These are phyloP conservation scores for Phataginus tricuspis DNA, from an alignment of 2,797 vertebrate species.

Conservation along the genomic window DNA sequence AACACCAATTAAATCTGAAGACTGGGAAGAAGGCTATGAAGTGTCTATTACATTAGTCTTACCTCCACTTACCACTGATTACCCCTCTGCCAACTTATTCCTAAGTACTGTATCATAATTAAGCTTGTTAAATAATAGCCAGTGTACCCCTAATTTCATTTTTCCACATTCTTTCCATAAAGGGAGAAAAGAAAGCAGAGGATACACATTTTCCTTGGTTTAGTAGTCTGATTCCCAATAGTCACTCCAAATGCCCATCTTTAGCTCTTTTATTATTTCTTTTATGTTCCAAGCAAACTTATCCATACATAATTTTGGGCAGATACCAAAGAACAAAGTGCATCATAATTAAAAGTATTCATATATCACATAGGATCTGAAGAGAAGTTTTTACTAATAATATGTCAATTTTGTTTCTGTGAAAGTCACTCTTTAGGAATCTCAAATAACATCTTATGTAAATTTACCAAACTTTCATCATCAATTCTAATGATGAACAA, in stretches of 20 bases:
- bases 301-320: conserved; percentile 43
- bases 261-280: neutral
- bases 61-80: neutral
- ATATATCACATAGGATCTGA: neutral
- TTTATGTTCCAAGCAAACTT: neutral
- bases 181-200: neutral
- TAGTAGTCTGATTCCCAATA: neutral
- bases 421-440: conserved; percentile 26
- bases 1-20: neutral
- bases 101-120: neutral
- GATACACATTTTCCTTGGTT: neutral
- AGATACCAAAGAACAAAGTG: conserved; percentile 35
- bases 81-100: neutral
- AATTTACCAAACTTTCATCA: neutral
- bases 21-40: neutral
- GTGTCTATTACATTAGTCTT: neutral
- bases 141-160: neutral
- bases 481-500: neutral
- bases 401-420: conserved; percentile 27
- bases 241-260: neutral
- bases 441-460: conserved; percentile 43
- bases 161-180: neutral
- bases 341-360: conserved; percentile 51
- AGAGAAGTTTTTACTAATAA: conserved; percentile 26
- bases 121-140: neutral